A percentile compares a stretch with the other conserved stretches of the same genome.
Conservation (phyloP, 2,113 vertebrate species). For the cattle (Bos taurus) region ARS-UCD2.0 NC_037331.1:104653501-104654000, state of each 20-base stretch:
- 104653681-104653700: neutral
- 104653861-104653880: neutral
- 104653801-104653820: neutral
- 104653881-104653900: neutral
- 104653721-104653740: neutral
- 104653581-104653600: conserved; percentile 49
- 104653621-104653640: conserved; percentile 23
- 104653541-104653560: conserved; percentile 62
- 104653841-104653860: neutral
- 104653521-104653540: conserved; percentile 63
- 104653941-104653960: neutral
- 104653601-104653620: conserved; percentile 9
- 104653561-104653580: conserved; percentile 61
- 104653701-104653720: neutral
- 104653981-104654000: neutral
- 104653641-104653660: neutral
- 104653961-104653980: neutral
- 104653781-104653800: neutral
- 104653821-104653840: neutral
- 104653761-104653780: neutral
- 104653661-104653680: neutral
- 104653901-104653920: neutral
- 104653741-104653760: neutral
- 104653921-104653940: neutral
- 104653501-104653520: conserved; percentile 43